Evolutionary conservation across 37 sponge, comb jelly and placozoan genomes (phyloP), one percentile per base, ranked within the genome.

Genomic region (Hormiphora californensis): DNA sequence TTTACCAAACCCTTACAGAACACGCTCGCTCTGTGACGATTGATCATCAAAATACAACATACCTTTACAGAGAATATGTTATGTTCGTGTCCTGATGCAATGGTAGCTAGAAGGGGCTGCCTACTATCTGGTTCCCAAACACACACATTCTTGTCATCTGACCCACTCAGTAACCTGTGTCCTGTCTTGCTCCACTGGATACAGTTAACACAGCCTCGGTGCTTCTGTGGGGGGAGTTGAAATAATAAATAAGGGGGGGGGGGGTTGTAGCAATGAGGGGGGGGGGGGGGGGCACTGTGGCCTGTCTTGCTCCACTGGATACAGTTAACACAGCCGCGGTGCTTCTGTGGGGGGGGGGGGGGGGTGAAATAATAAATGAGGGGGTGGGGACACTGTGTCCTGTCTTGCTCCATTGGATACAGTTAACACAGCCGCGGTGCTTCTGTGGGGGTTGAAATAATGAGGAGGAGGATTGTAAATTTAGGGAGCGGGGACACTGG

Each of bases 11-110:
- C n/a, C n/a, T n/a, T n/a, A n/a, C n/a, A n/a, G n/a, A n/a, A n/a
- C n/a, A n/a, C n/a, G n/a, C n/a, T n/a, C n/a, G n/a, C n/a, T n/a
- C n/a, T n/a, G n/a, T n/a, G n/a, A n/a, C n/a, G n/a, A n/a, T n/a
- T n/a, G n/a, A n/a, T n/a, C n/a, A n/a, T n/a, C n/a, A n/a, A n/a
- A n/a, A n/a, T n/a, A n/a, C n/a, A n/a, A n/a, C n/a, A n/a, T n/a
- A 65, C 67, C 67, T 65, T 65, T 35, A 65, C 67, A 33, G 67
- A 65, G 67, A 65, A 65, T 2, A 65, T 33, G 67, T 65, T 65
- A 7, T 65, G 31, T 11, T 28, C 67, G 37, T 65, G 67, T 9
- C 35, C 38, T 35, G 67, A 65, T 0, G 67, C 38, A 36, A 65
- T 65, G 3, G 7, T 21, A 7, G 37, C 67, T 31, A 65, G 37